Base-by-base conservation (phyloP, 2,113 vertebrate genomes). In the Vidua macroura region DNA sequence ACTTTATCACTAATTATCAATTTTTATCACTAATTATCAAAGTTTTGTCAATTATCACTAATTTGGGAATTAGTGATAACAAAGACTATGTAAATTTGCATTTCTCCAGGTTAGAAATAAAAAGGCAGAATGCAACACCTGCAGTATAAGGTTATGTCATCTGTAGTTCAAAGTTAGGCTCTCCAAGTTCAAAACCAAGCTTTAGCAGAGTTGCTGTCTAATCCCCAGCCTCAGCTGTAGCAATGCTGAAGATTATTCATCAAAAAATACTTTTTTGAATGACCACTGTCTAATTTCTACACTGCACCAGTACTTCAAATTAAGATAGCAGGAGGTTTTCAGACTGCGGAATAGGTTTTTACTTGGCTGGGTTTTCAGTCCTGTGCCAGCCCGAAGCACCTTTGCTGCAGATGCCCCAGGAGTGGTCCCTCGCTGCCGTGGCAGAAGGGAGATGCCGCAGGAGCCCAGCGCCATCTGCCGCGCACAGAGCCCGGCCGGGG, bases 391-490 rank as follows among this genome's bases (percentile, higher is more conserved):
- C n/a, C 22, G 1, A 27, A 4, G 46, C 4, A 14, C 11, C 15
- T n/a, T 55, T 41, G 49, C 67, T 31, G 64, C 10, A 2, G 37
- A 15, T 3, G 43, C 5, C 6, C 0, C 33, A 6, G 49, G 15
- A 41, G 13, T 17, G 15, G n/a, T n/a, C 33, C 33, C 56, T 11
- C 56, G 33, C n/a, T 58, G 33, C 58, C 15, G 55, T 4, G 55
- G n/a, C 46, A 35, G 27, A 0, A 43, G 28, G 43, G 37, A 17
- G 16, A 15, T 28, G 37, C 31, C 0, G 6, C 78, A 72, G 79
- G 53, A 41, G 16, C 92, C 64, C 91, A 95, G 95, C 88, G 87
- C 96, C 96, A 95, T 22, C 95, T 97, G 83, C 93, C 77, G 96
- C 90, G 31, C 75, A 11, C 37, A 49, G 27, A 74, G 43, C 23